Evolutionary conservation across 92 coral and sea anemone species (phyloP), one percentile per base, ranked within the genome.

Genomic region (Palythoa caribaeorum): DNA sequence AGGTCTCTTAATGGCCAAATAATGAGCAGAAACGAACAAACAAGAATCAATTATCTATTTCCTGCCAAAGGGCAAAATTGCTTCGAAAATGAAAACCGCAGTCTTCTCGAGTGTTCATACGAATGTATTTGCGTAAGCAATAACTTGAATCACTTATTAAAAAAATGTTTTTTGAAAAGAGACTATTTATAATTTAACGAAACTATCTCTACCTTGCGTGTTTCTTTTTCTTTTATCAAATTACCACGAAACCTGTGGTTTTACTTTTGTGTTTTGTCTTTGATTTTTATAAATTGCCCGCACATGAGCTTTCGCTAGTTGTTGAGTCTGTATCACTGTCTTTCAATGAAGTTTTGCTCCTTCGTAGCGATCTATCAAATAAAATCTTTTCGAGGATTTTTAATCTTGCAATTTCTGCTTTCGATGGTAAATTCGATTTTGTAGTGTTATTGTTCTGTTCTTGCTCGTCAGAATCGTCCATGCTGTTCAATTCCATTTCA

Each of bases 321-420:
- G 21, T 12, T 66, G 76, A 81, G 15, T 48, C 20, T 3, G 76
- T 40, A 5, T 66, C 75, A 21, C 75, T 81, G 44, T 81, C 74
- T 81, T 66, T 44, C 19, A 60, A 20, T 17, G 73, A 65, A 3
- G 14, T 81, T 19, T 68, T 81, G 76, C 15, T 81, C 12, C 62
- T 44, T 13, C 76, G 20, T 21, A 81, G 37, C 9, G 86, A 66
- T 12, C 76, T 66, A n/a, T 68, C 40, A 69, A 81, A 81, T 38
- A 81, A 38, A 13, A 81, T 65, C 50, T 65, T 68, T 68, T 81
- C 86, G 16, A 81, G 40, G 5, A 65, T n/a, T 69, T 66, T 66
- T 20, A 81, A 76, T 44, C 86, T 66, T 3, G 73, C 86, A 81
- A 81, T 81, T 68, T 81, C 86, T 60, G 75, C 74, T 35, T 81